These are phyloP conservation scores for Leptocoma aspasia DNA, from an alignment of 2,113 vertebrate species.

Conservation along the genomic window DNA sequence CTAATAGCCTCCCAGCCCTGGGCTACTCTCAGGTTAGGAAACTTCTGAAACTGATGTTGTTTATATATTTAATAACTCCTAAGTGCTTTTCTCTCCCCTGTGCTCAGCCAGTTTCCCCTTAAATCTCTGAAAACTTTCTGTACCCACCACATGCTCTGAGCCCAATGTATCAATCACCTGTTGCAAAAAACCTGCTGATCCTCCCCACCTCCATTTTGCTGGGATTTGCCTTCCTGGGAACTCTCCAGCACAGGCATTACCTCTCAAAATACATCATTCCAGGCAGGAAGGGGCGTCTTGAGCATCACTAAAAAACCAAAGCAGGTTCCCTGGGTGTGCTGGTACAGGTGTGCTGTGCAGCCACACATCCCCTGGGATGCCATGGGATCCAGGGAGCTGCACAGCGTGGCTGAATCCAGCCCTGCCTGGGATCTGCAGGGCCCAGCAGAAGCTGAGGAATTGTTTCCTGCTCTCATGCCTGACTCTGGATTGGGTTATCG, in stretches of 20 bases:
- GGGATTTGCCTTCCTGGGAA: not conserved
- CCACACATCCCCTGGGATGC: not conserved
- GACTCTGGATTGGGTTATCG: constrained; percentile 43
- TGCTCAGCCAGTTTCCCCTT: not conserved
- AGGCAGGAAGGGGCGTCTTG: not conserved
- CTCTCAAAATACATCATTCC: not conserved
- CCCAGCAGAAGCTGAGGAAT: constrained; percentile 55
- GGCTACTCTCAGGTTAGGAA: constrained; percentile 28
- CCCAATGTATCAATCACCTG: not conserved
- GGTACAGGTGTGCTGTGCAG: rapidly evolving
- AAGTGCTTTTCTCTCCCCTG: not conserved
- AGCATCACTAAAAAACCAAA: not conserved
- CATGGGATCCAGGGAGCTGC: not conserved
- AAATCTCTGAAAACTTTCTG: not conserved
- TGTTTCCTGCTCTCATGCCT: not conserved
- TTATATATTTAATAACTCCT: constrained; percentile 30
- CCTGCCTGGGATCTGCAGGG: not conserved
- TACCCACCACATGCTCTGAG: not conserved
- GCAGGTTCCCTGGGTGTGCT: rapidly evolving
- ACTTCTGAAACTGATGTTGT: constrained; percentile 8
- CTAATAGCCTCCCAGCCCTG: constrained; percentile 38
- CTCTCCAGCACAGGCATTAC: not conserved
- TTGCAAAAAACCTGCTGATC: not conserved
- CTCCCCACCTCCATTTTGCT: not conserved
- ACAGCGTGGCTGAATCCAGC: not conserved